Base-by-base conservation (phyloP, 2,797 vertebrate genomes). In the Brotula barbata region DNA sequence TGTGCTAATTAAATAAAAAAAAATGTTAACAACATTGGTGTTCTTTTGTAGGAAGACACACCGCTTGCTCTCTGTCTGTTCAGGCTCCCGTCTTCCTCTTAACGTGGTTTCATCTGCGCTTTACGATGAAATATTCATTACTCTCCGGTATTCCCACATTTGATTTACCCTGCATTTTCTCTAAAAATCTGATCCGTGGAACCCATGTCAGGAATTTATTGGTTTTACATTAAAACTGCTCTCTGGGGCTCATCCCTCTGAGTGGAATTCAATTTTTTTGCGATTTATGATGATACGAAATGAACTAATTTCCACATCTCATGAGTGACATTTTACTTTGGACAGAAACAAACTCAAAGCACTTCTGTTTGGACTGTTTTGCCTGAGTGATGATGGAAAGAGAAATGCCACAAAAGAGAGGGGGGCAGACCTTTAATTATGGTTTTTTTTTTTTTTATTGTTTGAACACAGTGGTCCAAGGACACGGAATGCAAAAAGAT, bases 61-160 rank as follows among this genome's bases (percentile, higher is more conserved):
- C 6, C 7, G 66, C 46, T 13, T 5, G 22, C 34, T 63, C 2
- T 33, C 6, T 33, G 7, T 66, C 47, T 64, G 55, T 43, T 76
- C 42, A 14, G 36, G 7, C 39, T 64, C 58, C 25, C 21, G 52
- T 58, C 56, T 57, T 31, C 50, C 66, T 80, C 75, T 71, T 67
- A 80, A 72, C 47, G 62, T 25, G 28, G 36, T 75, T 80, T 54
- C 62, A 87, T 84, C 54, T 50, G 49, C 49, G 63, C 77, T 79
- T 66, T 69, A 60, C 67, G 13, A 88, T 88, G 69, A 87, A 88
- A 89, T 87, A 87, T 88, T 84, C 69, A 89, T 90, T 78, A 77
- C 78, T 86, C 84, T 25, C 28, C 19, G 74, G 82, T 74, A 71
- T 83, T 77, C 69, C 56, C 73, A 75, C 56, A 53, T 86, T 73